Base-by-base conservation (phyloP, 2,797 vertebrate species). In the Phyllotis vaccarum region DNA sequence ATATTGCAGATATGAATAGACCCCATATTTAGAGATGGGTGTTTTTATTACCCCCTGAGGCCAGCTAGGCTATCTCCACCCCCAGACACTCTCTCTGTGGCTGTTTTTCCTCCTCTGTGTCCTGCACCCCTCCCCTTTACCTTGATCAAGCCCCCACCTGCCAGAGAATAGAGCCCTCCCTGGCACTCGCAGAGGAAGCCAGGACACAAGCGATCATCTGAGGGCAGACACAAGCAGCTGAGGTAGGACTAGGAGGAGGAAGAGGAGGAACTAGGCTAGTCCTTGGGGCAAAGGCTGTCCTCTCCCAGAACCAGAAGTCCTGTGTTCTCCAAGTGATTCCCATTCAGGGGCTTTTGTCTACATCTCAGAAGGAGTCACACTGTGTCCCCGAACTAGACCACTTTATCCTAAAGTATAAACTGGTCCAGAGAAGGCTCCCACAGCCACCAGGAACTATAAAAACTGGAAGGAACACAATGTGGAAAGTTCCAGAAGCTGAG, bases 51-150 rank as follows among this genome's bases (percentile, higher is more conserved):
- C 92, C 14, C 40, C 0, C 6, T 0, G 7, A 54, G 95, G 86
- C 52, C 43, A 19, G 13, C 72, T 37, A 64, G 43, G 64, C 34
- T 5, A 1, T 17, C 37, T 70, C 86, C 86, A 52, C 82, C 52
- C 52, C 6, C 16, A 46, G 37, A 43, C 0, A 0, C 2, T 5
- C 31, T 24, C 75, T 81, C 21, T 40, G 24, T 46, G 11, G 14
- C 54, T 34, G 60, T 5, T 56, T 24, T 86, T 40, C 54, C 2
- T 19, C 58, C 29, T n/a, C 85, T 29, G 13, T 6, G 54, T 82
- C 82, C 5, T 0, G 5, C 56, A 29, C 10, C 24, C 3, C 64
- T 4, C 40, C 24, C 10, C 40, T n/a, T 66, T 34, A 19, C 82
- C 12, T 3, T 11, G 31, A 78, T 96, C 31, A n/a, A 81, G 93